These are phyloP conservation scores for Luscinia megarhynchos DNA, from an alignment of 2,797 vertebrate species.

Conservation along the genomic window DNA sequence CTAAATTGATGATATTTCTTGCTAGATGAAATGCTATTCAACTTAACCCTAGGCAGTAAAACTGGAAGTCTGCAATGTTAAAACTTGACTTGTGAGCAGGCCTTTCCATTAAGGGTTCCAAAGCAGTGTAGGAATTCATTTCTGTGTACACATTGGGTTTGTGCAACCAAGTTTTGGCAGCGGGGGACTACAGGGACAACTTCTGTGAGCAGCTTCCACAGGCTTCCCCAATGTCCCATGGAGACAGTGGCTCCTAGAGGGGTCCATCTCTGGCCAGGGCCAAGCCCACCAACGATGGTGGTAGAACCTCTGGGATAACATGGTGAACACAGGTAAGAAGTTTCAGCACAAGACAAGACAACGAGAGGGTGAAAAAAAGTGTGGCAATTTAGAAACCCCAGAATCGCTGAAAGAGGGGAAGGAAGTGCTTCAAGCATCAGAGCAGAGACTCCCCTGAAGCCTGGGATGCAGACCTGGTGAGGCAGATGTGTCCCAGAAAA, in stretches of 20 bases:
- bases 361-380: neutral
- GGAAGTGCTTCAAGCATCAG: neutral
- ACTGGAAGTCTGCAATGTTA: neutral
- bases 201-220: neutral
- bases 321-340: neutral
- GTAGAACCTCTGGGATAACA: neutral
- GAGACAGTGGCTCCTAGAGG: neutral
- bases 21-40: neutral
- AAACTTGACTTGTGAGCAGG: neutral
- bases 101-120: neutral
- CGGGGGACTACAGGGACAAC: neutral
- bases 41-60: neutral
- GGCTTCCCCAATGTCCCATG: rapidly evolving
- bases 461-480: neutral
- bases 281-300: rapidly evolving
- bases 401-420: neutral
- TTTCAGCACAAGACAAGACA: neutral
- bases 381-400: neutral
- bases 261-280: neutral
- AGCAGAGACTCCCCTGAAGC: neutral
- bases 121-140: neutral
- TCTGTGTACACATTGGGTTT: neutral
- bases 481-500: neutral
- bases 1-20: neutral
- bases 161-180: rapidly evolving